Evolutionary conservation across 2,888 invertebrate genomes (phyloP).

Genomic region (Odontothrips loti): DNA sequence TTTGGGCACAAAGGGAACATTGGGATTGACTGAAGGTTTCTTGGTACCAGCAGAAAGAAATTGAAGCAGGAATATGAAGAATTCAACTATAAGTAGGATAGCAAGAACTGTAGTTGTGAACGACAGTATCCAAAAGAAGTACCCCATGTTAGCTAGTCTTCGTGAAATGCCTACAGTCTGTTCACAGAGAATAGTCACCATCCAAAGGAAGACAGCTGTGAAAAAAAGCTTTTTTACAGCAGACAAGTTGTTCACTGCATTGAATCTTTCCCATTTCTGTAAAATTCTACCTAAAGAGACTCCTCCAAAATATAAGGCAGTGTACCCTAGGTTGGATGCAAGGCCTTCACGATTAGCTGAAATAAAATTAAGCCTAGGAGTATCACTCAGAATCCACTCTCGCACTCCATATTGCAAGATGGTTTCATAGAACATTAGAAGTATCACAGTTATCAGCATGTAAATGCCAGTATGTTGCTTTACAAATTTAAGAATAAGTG

Average conservation of each 20-base stretch:
- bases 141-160: conserved; percentile 77
- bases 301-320: conserved; percentile 74
- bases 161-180: conserved; percentile 63
- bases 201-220: conserved; percentile 46
- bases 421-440: conserved; percentile 62
- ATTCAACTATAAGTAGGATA: conserved; percentile 55
- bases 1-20: conserved; percentile 48
- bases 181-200: conserved; percentile 50
- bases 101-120: conserved; percentile 56
- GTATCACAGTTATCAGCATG: conserved; percentile 53
- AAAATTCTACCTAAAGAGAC: conserved; percentile 59
- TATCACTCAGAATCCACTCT: conserved; percentile 63
- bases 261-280: conserved; percentile 40
- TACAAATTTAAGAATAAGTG: conserved; percentile 55
- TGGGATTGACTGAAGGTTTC: conserved; percentile 29
- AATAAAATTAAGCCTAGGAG: conserved; percentile 58
- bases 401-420: conserved; percentile 60
- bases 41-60: conserved; percentile 41
- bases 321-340: conserved; percentile 77
- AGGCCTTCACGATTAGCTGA: conserved; percentile 90
- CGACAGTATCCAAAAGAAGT: conserved; percentile 70
- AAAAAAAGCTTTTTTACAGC: conserved; percentile 38
- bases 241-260: conserved; percentile 40
- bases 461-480: conserved; percentile 49
- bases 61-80: conserved; percentile 43